Percentiles rank a stretch among this genome's conserved stretches.
phyloP scores from a whole-genome alignment of 2,888 invertebrate genomes.

The Masnerella sp. region DNA sequence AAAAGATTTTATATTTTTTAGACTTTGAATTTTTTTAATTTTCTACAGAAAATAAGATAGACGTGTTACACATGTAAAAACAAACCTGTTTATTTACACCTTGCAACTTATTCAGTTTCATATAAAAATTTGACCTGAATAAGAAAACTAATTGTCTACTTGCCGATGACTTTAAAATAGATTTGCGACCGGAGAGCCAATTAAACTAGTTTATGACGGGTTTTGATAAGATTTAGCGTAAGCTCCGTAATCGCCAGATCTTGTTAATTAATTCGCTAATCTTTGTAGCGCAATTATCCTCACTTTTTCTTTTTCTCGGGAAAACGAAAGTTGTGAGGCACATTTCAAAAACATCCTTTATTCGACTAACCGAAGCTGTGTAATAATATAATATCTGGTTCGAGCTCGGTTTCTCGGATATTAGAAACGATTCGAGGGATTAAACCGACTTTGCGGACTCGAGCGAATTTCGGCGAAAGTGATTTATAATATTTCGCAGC shows the following conservation, averaged over 20 bases:
- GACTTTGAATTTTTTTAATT: too few relatives aligned
- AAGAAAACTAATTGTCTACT: too few relatives aligned
- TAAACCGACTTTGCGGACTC: conserved; percentile 12
- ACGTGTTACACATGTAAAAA: too few relatives aligned
- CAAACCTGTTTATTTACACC: too few relatives aligned
- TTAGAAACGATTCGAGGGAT: conserved; percentile 20
- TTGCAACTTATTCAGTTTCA: too few relatives aligned
- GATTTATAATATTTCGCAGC: conserved; percentile 14
- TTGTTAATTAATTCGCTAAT: conserved; percentile 39
- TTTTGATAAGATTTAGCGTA: conserved; percentile 21
- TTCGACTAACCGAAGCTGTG: too few relatives aligned
- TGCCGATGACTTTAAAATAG: background rate
- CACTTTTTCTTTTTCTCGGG: conserved; percentile 13
- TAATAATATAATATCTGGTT: conserved; percentile 38
- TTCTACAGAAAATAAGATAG: too few relatives aligned
- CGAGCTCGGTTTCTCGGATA: too few relatives aligned
- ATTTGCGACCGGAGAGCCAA: conserved; percentile 6
- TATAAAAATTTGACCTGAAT: too few relatives aligned
- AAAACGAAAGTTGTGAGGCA: conserved; percentile 4
- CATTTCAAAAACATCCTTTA: too few relatives aligned
- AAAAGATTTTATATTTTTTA: too few relatives aligned
- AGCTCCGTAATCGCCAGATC: conserved; percentile 21
- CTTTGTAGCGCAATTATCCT: conserved; percentile 10
- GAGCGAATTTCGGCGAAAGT: conserved; percentile 14
- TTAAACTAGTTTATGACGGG: conserved; percentile 20